phyloP scores from a whole-genome alignment of 2,888 invertebrate genomes.

The Drosophila anomelani region DNA sequence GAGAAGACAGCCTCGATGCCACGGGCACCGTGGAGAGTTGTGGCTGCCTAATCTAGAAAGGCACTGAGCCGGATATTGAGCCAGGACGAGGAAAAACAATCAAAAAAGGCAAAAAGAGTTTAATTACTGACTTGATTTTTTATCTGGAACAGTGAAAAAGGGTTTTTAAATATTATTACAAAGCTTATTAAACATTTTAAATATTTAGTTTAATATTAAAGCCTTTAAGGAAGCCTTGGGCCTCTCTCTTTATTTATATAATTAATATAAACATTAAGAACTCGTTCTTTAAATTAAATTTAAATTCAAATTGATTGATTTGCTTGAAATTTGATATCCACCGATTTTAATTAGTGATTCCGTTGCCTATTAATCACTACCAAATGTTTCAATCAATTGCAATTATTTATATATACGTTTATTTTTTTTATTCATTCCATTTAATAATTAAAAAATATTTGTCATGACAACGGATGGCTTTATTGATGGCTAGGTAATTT shows the following conservation, averaged over 20 bases:
- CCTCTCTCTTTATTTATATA: too few species aligned
- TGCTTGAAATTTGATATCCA: neutral
- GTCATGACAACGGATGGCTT: neutral
- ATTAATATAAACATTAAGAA: too few species aligned
- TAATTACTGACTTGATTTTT: neutral
- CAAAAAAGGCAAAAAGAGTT: neutral
- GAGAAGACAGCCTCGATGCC: conserved; percentile 20
- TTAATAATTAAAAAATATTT: conserved; percentile 8
- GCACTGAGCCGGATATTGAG: conserved; percentile 9
- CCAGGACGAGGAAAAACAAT: neutral
- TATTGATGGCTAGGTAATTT: neutral
- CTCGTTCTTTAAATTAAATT: neutral
- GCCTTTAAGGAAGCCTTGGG: too few species aligned
- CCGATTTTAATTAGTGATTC: neutral
- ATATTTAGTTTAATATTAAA: too few species aligned
- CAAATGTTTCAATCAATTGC: neutral
- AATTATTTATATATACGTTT: neutral
- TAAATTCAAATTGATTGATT: neutral
- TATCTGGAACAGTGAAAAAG: neutral
- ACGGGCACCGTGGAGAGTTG: conserved; percentile 10
- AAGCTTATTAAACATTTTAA: too few species aligned
- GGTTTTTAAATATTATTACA: neutral
- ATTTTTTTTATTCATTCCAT: neutral
- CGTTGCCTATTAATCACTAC: neutral
- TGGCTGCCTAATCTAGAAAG: conserved; percentile 7